A percentile compares a stretch with the other conserved stretches of the same genome.
Evolutionary conservation across 2,888 invertebrate genomes (phyloP).

Genomic region (Cyaniris semiargus): DNA sequence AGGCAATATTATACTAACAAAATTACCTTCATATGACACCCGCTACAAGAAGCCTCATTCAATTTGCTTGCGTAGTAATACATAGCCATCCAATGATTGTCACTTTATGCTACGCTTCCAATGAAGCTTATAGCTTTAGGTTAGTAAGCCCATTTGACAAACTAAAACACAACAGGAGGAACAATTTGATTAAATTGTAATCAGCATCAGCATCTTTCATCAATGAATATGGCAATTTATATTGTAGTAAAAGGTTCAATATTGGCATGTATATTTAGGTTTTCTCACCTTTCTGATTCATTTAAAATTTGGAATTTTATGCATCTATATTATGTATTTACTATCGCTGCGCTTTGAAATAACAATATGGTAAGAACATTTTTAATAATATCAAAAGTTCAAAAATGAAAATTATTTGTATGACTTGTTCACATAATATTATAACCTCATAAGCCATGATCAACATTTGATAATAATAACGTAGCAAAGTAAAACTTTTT

Average conservation of each 20-base stretch:
- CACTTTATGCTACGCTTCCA: slow-evolving; percentile 37
- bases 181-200: background rate
- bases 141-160: slow-evolving; percentile 37
- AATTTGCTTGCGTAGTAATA: slow-evolving; percentile 86
- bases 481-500: background rate
- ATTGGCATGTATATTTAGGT: background rate
- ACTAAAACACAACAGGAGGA: slow-evolving; percentile 8
- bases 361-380: background rate
- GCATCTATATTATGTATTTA: background rate
- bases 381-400: background rate
- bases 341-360: background rate
- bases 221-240: background rate
- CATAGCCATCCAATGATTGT: slow-evolving; percentile 81
- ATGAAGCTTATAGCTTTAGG: slow-evolving; percentile 37
- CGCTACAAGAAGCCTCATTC: slow-evolving; percentile 83
- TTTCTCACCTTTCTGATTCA: background rate
- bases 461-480: background rate
- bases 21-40: slow-evolving; percentile 66
- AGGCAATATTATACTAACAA: background rate
- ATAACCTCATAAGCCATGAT: background rate
- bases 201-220: background rate
- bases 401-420: background rate
- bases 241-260: background rate
- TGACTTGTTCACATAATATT: background rate
- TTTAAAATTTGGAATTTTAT: background rate